These are phyloP conservation scores for Lophotis ruficrista DNA, from an alignment of 2,113 vertebrate species.

Conservation along the genomic window DNA sequence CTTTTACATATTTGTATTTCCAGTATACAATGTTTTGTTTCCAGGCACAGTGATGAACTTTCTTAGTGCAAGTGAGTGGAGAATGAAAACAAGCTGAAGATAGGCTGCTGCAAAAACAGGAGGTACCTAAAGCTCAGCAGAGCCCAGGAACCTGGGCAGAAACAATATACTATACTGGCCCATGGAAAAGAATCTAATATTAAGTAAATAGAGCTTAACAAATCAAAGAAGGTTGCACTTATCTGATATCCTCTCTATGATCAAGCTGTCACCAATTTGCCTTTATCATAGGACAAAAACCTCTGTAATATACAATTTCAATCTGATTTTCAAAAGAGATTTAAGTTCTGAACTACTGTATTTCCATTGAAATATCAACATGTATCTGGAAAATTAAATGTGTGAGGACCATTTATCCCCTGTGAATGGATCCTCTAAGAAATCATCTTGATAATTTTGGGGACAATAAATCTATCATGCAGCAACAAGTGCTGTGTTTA, in stretches of 20 bases:
- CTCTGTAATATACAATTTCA: background rate
- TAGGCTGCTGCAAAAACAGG: background rate
- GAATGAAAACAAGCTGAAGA: background rate
- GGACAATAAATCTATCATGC: background rate
- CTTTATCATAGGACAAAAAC: background rate
- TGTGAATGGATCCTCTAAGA: background rate
- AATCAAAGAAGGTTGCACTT: background rate
- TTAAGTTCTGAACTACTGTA: background rate
- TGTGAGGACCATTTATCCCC: background rate
- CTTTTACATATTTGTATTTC: background rate
- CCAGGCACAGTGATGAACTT: background rate
- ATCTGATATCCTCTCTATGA: background rate
- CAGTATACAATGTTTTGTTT: fast-evolving
- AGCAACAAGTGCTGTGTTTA: background rate
- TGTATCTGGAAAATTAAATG: background rate
- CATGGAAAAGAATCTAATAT: background rate
- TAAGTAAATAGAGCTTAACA: background rate
- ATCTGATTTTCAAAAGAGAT: background rate
- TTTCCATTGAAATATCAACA: background rate
- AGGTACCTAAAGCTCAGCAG: background rate
- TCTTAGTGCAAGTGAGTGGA: background rate
- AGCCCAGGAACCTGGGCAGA: background rate
- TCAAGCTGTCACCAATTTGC: background rate
- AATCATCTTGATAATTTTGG: background rate
- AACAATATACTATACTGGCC: background rate